Evolutionary conservation across 2,797 vertebrate genomes (phyloP).

Genomic region (Rhinophrynus dorsalis): DNA sequence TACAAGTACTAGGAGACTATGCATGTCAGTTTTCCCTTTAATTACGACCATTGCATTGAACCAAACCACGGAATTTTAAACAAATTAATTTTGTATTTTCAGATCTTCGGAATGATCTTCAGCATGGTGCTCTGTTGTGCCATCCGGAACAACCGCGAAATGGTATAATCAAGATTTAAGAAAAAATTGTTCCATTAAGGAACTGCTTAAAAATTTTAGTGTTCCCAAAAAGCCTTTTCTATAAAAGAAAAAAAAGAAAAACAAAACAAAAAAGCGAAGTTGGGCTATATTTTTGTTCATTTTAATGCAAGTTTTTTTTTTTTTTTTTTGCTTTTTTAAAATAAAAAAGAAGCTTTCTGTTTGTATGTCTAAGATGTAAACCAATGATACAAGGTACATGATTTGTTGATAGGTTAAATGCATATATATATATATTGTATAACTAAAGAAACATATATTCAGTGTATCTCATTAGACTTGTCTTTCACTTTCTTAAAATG

Average conservation of each 20-base stretch:
- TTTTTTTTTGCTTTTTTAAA: too few species aligned
- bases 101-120: conserved; percentile 97
- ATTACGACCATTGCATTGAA: too few species aligned
- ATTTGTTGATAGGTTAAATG: conserved; percentile 66
- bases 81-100: conserved; percentile 53
- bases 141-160: conserved; percentile 89
- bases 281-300: conserved; percentile 60
- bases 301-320: conserved; percentile 50
- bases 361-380: conserved; percentile 50
- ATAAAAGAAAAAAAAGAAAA: conserved; percentile 11
- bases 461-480: conserved; percentile 57
- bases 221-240: conserved; percentile 63
- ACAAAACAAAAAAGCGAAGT: conserved; percentile 26
- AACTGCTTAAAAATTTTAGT: conserved; percentile 46
- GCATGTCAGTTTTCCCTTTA: too few species aligned
- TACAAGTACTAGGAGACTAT: too few species aligned
- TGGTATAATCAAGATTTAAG: conserved; percentile 76
- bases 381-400: conserved; percentile 65
- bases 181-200: conserved; percentile 38
- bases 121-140: conserved; percentile 95
- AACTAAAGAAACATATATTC: conserved; percentile 48
- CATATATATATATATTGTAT: conserved; percentile 59
- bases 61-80: too few species aligned
- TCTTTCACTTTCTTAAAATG: conserved; percentile 53
- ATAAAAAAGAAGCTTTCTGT: conserved; percentile 50